A percentile compares a stretch with the other conserved stretches of the same genome.
phyloP scores from a whole-genome alignment of 2,888 invertebrate genomes.

The Drosophila ustulata region DNA sequence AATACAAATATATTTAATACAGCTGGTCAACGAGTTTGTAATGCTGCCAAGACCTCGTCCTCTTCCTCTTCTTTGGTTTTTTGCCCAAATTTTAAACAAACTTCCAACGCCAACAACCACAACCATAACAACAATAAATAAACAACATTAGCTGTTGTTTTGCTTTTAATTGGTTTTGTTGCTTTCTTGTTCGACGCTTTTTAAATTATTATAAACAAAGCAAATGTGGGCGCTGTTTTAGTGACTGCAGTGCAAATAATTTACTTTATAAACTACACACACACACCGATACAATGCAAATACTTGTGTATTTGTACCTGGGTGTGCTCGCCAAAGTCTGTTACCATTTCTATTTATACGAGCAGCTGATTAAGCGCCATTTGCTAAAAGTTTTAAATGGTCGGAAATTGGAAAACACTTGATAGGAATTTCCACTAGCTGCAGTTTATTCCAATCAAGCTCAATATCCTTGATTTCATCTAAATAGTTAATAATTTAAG shows the following conservation, averaged over 20 bases:
- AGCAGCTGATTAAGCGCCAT: conserved; percentile 51
- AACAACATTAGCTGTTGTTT: conserved; percentile 46
- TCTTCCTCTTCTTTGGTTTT: conserved; percentile 5
- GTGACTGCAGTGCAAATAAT: conserved; percentile 70
- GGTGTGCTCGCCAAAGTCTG: conserved; percentile 16
- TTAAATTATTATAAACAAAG: conserved; percentile 76
- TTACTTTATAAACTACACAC: conserved; percentile 36
- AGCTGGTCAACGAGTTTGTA: conserved; percentile 6
- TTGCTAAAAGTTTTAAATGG: conserved; percentile 26
- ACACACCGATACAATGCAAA: neutral
- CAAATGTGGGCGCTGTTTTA: conserved; percentile 63
- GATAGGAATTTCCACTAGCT: conserved; percentile 14
- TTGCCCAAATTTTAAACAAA: conserved; percentile 41
- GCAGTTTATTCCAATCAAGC: neutral
- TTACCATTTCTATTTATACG: conserved; percentile 34
- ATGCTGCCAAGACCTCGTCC: neutral
- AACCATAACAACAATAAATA: conserved; percentile 37
- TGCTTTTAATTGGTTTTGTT: conserved; percentile 31
- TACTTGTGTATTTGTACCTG: conserved; percentile 13
- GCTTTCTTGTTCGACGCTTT: conserved; percentile 54
- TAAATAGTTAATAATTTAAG: too few relatives aligned
- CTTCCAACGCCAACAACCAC: conserved; percentile 21
- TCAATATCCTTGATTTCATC: too few relatives aligned
- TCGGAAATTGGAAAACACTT: conserved; percentile 28
- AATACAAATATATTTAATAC: neutral